phyloP scores from a whole-genome alignment of 2,113 vertebrate species.

The Cathartes aura region DNA sequence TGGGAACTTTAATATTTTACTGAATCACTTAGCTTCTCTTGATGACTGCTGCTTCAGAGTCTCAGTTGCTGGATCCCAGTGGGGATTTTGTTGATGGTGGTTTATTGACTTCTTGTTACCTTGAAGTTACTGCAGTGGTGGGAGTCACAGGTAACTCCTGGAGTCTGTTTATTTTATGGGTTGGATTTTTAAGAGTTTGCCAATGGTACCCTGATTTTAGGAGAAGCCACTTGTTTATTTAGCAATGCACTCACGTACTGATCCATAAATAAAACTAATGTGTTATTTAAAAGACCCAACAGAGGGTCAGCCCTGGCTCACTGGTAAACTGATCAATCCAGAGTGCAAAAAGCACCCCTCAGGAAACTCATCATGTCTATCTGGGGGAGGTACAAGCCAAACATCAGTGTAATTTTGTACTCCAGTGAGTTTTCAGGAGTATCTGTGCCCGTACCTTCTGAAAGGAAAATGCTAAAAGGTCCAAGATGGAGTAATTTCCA shows the following conservation, averaged over 20 bases:
- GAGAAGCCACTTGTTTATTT: slow-evolving; percentile 20
- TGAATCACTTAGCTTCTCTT: slow-evolving; percentile 29
- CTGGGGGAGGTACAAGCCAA: neutral
- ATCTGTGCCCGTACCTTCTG: neutral
- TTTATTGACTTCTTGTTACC: slow-evolving; percentile 60
- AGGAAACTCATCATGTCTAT: neutral
- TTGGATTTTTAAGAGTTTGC: slow-evolving; percentile 49
- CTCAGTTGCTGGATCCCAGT: slow-evolving; percentile 13
- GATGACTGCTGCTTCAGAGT: slow-evolving; percentile 5
- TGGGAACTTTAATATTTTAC: slow-evolving; percentile 55
- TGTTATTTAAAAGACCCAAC: neutral
- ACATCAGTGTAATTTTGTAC: neutral
- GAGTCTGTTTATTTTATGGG: slow-evolving; percentile 66
- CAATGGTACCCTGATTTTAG: slow-evolving; percentile 6
- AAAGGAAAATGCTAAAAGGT: neutral
- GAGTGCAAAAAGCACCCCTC: neutral
- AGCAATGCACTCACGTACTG: neutral
- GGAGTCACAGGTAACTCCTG: slow-evolving; percentile 30
- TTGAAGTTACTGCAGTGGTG: slow-evolving; percentile 13
- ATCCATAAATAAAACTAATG: neutral
- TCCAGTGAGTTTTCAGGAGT: neutral
- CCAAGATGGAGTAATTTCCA: neutral
- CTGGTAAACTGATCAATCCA: neutral
- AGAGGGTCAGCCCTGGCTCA: neutral
- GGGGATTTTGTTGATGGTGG: slow-evolving; percentile 31